Evolutionary conservation across 2,113 vertebrate species (phyloP).

Genomic region (Centropristis striata): DNA sequence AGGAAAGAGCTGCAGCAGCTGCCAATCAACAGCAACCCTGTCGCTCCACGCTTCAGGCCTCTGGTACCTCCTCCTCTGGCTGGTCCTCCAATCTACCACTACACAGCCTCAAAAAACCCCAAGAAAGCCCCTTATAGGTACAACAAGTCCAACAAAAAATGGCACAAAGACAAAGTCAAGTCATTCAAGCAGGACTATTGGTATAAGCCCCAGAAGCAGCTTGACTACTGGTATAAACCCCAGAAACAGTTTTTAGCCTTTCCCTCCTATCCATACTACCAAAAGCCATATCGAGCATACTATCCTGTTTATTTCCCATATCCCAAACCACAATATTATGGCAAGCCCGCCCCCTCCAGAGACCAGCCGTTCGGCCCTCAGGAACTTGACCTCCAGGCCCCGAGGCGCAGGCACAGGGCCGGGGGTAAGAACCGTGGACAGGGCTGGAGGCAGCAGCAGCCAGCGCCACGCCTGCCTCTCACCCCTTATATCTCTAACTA

Average conservation of each 20-base stretch:
- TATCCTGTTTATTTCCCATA: constrained; percentile 88
- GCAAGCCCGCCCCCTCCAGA: constrained; percentile 84
- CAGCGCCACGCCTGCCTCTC: constrained; percentile 67
- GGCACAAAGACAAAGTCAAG: constrained; percentile 86
- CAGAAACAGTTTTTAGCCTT: constrained; percentile 88
- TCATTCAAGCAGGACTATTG: constrained; percentile 85
- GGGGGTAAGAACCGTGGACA: constrained; percentile 82
- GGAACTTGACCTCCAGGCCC: constrained; percentile 83
- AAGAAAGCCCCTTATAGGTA: constrained; percentile 80
- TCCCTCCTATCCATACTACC: constrained; percentile 89
- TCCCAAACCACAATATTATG: constrained; percentile 83
- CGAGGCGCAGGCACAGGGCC: constrained; percentile 80
- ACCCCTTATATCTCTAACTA: constrained; percentile 89
- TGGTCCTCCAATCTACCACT: constrained; percentile 79
- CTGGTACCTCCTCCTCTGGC: constrained; percentile 84
- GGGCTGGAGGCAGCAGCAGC: constrained; percentile 82
- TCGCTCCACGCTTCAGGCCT: constrained; percentile 78
- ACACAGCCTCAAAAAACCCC: constrained; percentile 81
- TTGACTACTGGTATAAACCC: constrained; percentile 85
- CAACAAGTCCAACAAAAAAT: constrained; percentile 84
- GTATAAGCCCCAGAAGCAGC: constrained; percentile 85
- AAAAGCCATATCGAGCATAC: constrained; percentile 88
- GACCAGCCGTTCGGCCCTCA: constrained; percentile 85
- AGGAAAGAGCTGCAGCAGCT: constrained; percentile 85
- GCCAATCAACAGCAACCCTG: constrained; percentile 62